Evolutionary conservation across 2,113 vertebrate genomes (phyloP).

Genomic region (Xyliphius kryptos): DNA sequence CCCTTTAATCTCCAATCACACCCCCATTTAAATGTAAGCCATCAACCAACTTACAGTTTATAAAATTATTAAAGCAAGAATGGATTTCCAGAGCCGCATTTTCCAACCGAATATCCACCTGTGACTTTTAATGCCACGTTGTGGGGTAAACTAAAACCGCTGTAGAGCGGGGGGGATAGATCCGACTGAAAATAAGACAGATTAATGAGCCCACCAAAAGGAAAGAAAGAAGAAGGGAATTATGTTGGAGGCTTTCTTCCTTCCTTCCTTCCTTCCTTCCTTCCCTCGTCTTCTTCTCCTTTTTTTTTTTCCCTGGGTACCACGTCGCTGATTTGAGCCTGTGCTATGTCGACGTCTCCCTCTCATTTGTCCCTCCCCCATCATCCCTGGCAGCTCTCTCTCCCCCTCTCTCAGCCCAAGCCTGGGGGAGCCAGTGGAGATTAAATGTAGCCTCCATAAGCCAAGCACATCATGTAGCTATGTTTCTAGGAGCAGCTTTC

Average conservation of each 20-base stretch:
- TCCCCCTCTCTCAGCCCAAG: slow-evolving; percentile 73
- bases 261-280: slow-evolving; percentile 21
- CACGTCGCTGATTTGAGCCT: slow-evolving; percentile 81
- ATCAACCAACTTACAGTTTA: no score
- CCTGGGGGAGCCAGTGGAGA: slow-evolving; percentile 87
- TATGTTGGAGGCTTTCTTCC: slow-evolving; percentile 71
- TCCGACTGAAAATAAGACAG: background rate
- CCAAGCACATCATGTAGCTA: slow-evolving; percentile 85
- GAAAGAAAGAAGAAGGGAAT: slow-evolving; percentile 79
- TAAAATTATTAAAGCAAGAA: no score
- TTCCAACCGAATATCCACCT: no score
- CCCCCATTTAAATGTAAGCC: no score
- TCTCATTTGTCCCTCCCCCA: slow-evolving; percentile 57
- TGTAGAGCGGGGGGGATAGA: no score
- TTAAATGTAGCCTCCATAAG: slow-evolving; percentile 95
- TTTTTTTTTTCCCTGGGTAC: background rate
- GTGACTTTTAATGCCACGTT: no score
- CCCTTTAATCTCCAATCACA: no score
- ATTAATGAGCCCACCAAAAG: slow-evolving; percentile 14
- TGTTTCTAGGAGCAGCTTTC: slow-evolving; percentile 66
- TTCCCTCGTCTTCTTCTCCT: slow-evolving; percentile 40
- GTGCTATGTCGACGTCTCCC: slow-evolving; percentile 77
- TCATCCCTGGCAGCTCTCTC: slow-evolving; percentile 62
- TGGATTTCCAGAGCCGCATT: no score
- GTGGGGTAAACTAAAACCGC: no score